Conservation (phyloP, 2,797 vertebrate species). For the Paratrypauchen microcephalus region DNA sequence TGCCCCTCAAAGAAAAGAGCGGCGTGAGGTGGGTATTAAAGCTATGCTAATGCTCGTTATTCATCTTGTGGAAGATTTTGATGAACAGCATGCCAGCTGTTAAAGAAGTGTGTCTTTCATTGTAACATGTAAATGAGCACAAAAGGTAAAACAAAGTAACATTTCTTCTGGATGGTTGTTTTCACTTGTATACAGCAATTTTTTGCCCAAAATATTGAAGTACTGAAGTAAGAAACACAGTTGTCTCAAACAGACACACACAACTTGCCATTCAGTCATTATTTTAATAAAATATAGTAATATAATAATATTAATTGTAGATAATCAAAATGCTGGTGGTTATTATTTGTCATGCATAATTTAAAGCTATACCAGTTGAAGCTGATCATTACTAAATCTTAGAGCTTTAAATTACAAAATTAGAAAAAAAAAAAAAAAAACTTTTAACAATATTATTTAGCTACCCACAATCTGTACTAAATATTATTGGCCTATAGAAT, state of each 20-base stretch:
- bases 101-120: conserved; percentile 3
- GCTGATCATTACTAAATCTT: too few relatives aligned
- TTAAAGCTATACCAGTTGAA: too few relatives aligned
- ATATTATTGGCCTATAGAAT: too few relatives aligned
- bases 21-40: conserved; percentile 55
- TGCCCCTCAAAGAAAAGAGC: conserved; percentile 59
- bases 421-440: too few relatives aligned
- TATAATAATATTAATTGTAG: too few relatives aligned
- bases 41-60: conserved; percentile 53
- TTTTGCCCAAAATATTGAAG: background rate
- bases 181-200: background rate
- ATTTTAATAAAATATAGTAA: too few relatives aligned
- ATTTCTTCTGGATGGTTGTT: background rate
- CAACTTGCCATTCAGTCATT: too few relatives aligned
- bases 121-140: conserved; percentile 2
- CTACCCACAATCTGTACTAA: too few relatives aligned
- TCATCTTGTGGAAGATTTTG: conserved; percentile 38
- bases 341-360: too few relatives aligned
- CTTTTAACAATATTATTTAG: too few relatives aligned
- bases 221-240: background rate
- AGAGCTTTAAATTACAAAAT: too few relatives aligned
- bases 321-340: too few relatives aligned
- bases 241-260: background rate
- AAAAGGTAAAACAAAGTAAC: background rate
- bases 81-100: conserved; percentile 6